These are phyloP conservation scores for Scortum barcoo DNA, from an alignment of 2,113 vertebrate genomes.

Conservation along the genomic window DNA sequence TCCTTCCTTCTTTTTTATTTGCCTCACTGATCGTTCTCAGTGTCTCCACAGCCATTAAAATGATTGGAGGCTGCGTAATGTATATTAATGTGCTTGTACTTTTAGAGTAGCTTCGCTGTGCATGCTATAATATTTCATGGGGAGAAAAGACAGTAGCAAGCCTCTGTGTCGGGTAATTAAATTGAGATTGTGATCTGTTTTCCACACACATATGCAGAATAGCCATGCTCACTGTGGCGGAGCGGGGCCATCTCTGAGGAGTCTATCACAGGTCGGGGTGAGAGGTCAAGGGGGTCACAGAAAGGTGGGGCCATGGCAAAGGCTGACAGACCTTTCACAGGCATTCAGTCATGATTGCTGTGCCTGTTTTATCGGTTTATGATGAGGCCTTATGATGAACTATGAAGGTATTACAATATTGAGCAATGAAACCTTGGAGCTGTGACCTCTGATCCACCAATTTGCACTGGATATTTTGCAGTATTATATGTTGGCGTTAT, in stretches of 20 bases:
- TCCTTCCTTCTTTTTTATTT: slow-evolving; percentile 66
- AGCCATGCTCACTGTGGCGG: background rate
- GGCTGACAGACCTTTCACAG: background rate
- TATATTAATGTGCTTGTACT: slow-evolving; percentile 76
- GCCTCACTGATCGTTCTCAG: slow-evolving; percentile 68
- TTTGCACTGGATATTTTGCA: slow-evolving; percentile 35
- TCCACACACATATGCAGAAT: slow-evolving; percentile 37
- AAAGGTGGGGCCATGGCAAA: background rate
- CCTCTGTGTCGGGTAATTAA: slow-evolving; percentile 65
- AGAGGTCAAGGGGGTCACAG: slow-evolving; percentile 33
- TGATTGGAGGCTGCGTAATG: slow-evolving; percentile 74
- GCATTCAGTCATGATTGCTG: slow-evolving; percentile 15
- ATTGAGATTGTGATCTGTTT: slow-evolving; percentile 52
- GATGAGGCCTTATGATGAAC: slow-evolving; percentile 14
- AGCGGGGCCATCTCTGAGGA: background rate
- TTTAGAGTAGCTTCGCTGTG: slow-evolving; percentile 57
- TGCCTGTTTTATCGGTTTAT: slow-evolving; percentile 36
- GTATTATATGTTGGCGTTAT: slow-evolving; percentile 30
- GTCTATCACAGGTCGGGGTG: slow-evolving; percentile 23
- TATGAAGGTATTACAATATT: slow-evolving; percentile 31
- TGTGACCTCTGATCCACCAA: slow-evolving; percentile 40
- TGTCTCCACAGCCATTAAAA: slow-evolving; percentile 71
- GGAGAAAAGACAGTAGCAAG: slow-evolving; percentile 43
- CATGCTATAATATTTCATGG: slow-evolving; percentile 65
- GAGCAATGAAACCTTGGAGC: slow-evolving; percentile 31